phyloP scores from a whole-genome alignment of 2,888 invertebrate genomes.

The Hirtodrosophila duncani region DNA sequence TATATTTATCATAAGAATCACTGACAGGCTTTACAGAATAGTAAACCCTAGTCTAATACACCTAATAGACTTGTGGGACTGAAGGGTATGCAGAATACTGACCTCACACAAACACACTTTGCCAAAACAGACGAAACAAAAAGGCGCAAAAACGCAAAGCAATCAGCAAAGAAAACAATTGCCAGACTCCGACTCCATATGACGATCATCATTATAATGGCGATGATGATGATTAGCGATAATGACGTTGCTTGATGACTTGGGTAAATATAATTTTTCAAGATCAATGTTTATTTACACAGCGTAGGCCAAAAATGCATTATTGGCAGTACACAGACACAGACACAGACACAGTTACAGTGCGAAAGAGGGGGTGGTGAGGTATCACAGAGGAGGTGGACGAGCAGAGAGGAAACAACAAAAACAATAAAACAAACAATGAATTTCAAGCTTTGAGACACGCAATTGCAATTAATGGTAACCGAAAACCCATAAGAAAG shows the following conservation, averaged over 20 bases:
- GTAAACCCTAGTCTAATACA: too few species aligned
- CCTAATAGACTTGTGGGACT: too few species aligned
- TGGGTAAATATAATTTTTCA: conserved; percentile 71
- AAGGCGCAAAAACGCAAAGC: conserved; percentile 35
- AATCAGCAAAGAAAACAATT: conserved; percentile 67
- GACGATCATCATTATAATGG: neutral
- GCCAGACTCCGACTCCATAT: conserved; percentile 12
- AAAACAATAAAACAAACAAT: conserved; percentile 52
- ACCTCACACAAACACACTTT: conserved; percentile 30
- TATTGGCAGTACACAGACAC: conserved; percentile 53
- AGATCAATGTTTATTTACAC: conserved; percentile 71
- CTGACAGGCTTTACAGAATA: too few species aligned
- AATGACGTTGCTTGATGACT: conserved; percentile 66
- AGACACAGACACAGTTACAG: neutral
- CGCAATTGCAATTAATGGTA: conserved; percentile 77
- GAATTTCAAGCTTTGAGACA: conserved; percentile 59
- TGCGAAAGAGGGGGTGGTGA: neutral
- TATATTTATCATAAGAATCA: too few species aligned
- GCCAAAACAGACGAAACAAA: conserved; percentile 1
- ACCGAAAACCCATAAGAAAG: conserved; percentile 53
- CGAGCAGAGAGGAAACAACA: conserved; percentile 7
- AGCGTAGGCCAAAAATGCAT: conserved; percentile 59
- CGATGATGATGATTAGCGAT: conserved; percentile 11
- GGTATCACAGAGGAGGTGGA: too few species aligned
- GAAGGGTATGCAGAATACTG: conserved; percentile 14